Conservation (phyloP, 2,888 invertebrate genomes). For the Tetramorium bicarinatum region DNA sequence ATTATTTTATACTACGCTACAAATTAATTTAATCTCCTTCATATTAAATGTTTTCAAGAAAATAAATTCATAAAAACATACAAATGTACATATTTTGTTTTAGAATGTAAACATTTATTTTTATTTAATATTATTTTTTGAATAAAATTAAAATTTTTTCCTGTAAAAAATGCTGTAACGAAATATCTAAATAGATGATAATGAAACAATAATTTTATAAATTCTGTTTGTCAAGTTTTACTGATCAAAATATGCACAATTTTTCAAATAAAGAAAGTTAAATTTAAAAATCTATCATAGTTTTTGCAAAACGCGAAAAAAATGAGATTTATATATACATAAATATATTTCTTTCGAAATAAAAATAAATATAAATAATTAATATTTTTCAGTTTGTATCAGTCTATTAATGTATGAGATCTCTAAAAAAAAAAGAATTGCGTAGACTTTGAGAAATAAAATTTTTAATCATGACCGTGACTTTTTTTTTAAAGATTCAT, state of each 20-base stretch:
- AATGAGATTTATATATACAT: background rate
- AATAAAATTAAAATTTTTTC: background rate
- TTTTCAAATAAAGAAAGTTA: background rate
- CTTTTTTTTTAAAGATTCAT: background rate
- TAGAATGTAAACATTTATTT: background rate
- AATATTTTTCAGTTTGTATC: background rate
- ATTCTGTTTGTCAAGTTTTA: background rate
- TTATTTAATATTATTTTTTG: background rate
- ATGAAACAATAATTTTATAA: background rate
- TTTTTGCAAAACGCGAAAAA: background rate
- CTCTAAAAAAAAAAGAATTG: background rate
- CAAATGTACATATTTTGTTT: background rate
- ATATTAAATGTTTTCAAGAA: background rate
- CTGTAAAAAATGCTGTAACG: background rate
- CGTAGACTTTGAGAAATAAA: background rate
- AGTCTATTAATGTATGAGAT: background rate
- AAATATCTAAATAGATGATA: background rate
- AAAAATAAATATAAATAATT: background rate
- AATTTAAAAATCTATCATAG: background rate
- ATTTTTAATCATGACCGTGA: background rate
- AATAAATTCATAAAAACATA: too few species aligned
- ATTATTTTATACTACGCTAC: conserved; percentile 51
- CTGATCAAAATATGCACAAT: background rate
- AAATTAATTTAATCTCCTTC: conserved; percentile 27
- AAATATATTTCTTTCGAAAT: background rate